Conservation (phyloP, 2,113 vertebrate genomes). For the Psilopsiagon aymara region DNA sequence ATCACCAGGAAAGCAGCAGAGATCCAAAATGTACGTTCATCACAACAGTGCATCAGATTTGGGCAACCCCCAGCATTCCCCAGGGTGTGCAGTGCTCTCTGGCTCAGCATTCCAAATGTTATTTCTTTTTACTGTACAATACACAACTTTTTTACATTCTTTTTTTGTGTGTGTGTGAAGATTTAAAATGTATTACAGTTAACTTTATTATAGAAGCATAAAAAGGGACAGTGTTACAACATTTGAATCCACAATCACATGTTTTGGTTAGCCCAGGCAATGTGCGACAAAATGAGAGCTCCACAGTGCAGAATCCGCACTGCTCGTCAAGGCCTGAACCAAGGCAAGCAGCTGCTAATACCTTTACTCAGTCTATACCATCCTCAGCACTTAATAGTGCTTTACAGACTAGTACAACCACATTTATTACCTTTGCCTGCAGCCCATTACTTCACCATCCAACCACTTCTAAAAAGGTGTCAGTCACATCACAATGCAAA, state of each 20-base stretch:
- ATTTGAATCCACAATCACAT: constrained; percentile 15
- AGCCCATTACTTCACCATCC: neutral
- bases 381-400: constrained; percentile 35
- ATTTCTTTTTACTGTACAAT: neutral
- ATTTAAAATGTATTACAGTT: constrained; percentile 9
- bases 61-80: neutral
- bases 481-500: neutral
- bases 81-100: neutral
- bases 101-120: neutral
- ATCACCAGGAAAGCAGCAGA: neutral
- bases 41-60: neutral
- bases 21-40: neutral
- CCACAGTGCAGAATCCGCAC: neutral
- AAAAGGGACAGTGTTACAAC: constrained; percentile 15
- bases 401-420: constrained; percentile 42
- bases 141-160: neutral
- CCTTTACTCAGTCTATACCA: neutral
- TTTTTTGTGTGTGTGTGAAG: neutral
- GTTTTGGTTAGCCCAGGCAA: neutral
- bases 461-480: neutral
- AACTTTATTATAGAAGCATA: constrained; percentile 45
- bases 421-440: neutral
- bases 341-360: neutral
- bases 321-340: neutral
- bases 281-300: neutral